Base-by-base conservation (phyloP, 2,888 invertebrate species). In the Lysandra bellargus region DNA sequence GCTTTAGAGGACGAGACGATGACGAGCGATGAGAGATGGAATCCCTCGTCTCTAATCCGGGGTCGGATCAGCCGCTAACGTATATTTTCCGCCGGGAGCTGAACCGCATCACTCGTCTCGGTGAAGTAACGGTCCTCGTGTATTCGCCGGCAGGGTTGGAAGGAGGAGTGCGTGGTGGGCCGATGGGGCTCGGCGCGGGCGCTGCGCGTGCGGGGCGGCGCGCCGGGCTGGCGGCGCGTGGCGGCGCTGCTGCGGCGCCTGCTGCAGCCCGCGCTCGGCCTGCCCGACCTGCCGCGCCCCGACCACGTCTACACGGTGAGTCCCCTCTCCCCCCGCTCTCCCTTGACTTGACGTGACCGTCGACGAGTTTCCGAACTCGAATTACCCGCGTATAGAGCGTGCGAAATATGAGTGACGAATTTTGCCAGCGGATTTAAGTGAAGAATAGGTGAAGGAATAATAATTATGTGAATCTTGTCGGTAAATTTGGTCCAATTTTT, bases 111-210 rank as follows among this genome's bases (percentile, higher is more conserved):
- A 40, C 40, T 40, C 40, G 6, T 40, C 40, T 40, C 40, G 40
- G 40, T 40, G 6, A 40, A 40, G 1, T 40, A 40, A 40, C 6
- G 6, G 6, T 40, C 40, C 40, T 40, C 33, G 4, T 33, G 30
- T 33, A 12, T 14, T 14, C 4, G 69, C 12, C 33, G 12, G 0
- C 90, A 97, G 96, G 97, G 97, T 1, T 98, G 97, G 97, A 98
- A 97, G 88, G 96, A 97, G 75, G 98, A 98, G 89, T 95, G 95
- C 61, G 83, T 94, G 5, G 91, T 92, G 6, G 92, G 91, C 14
- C 83, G 83, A 0, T 85, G 84, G 7, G 88, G 82, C 0, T 79
- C 74, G 0, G 87, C 85, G 0, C 90, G 94, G 0, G 89, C 88
- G 40, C 81, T 94, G 3, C 85, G 90, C 1, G 86, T 94, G 23